Percentiles rank a stretch among this genome's conserved stretches.
Conservation (phyloP, 2,113 vertebrate species). For the Nothocercus julius region DNA sequence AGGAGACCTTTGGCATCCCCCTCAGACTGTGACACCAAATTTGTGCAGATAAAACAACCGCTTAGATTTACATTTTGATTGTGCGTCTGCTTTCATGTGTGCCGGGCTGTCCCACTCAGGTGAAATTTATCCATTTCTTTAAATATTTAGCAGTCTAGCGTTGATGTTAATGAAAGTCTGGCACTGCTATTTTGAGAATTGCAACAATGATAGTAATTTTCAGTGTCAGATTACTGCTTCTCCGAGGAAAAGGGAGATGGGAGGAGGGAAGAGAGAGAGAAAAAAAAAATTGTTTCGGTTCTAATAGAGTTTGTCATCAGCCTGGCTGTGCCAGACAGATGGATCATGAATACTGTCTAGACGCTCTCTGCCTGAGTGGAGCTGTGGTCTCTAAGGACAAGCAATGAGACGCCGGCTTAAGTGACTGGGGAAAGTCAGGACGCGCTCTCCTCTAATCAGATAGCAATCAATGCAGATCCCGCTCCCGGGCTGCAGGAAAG, state of each 20-base stretch:
- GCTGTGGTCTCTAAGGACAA: slow-evolving; percentile 84
- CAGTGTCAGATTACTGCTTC: slow-evolving; percentile 88
- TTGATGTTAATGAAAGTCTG: slow-evolving; percentile 96
- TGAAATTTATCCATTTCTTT: slow-evolving; percentile 88
- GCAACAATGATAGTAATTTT: slow-evolving; percentile 93
- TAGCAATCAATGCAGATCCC: slow-evolving; percentile 60
- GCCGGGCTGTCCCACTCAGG: slow-evolving; percentile 75
- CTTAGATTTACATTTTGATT: slow-evolving; percentile 78
- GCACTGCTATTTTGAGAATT: slow-evolving; percentile 87
- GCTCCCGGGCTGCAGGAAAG: slow-evolving; percentile 2
- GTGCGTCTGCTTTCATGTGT: slow-evolving; percentile 73
- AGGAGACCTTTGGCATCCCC: slow-evolving; percentile 67
- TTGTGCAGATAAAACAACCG: slow-evolving; percentile 66
- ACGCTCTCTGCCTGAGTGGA: slow-evolving; percentile 86
- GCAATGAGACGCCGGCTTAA: slow-evolving; percentile 78
- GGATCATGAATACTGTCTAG: slow-evolving; percentile 99
- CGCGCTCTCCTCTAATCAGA: slow-evolving; percentile 73
- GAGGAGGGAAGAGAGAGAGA: slow-evolving; percentile 61
- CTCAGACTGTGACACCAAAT: slow-evolving; percentile 69
- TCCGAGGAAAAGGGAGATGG: slow-evolving; percentile 72
- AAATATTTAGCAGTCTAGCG: slow-evolving; percentile 95
- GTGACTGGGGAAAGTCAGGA: slow-evolving; percentile 79
- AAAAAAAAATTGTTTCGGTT: slow-evolving; percentile 83
- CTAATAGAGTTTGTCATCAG: slow-evolving; percentile 93
- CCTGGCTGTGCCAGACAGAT: slow-evolving; percentile 95